phyloP scores from a whole-genome alignment of 1,140 invertebrate genomes.

The Pteromalus puparum region DNA sequence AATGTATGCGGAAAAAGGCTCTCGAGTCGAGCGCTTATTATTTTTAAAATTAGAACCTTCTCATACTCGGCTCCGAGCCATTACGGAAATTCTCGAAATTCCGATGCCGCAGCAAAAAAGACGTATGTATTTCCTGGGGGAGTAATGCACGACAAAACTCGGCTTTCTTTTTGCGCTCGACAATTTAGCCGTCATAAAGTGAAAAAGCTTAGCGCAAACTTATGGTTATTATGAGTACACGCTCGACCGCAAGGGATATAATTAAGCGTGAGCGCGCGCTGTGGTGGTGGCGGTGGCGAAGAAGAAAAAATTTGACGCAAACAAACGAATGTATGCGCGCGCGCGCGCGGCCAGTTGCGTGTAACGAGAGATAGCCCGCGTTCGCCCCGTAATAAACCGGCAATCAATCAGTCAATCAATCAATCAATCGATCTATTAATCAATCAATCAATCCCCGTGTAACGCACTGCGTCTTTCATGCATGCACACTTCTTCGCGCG shows the following conservation, averaged over 20 bases:
- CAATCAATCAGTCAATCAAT: slow-evolving; percentile 15
- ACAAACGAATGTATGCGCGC: background rate
- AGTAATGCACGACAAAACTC: background rate
- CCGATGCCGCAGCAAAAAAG: background rate
- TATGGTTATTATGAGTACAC: background rate
- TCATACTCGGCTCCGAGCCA: background rate
- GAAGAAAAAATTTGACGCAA: background rate
- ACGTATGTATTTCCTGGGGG: background rate
- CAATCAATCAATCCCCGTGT: background rate
- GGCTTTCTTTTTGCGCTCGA: background rate
- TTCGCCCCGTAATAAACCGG: background rate
- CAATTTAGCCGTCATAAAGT: background rate
- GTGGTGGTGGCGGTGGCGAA: background rate
- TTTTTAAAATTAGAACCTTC: no score
- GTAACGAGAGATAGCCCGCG: background rate
- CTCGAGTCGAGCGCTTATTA: background rate
- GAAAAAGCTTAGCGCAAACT: background rate
- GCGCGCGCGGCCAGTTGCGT: background rate
- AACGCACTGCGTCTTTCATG: background rate
- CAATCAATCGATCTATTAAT: slow-evolving; percentile 3
- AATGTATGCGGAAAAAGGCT: no score
- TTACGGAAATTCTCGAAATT: background rate
- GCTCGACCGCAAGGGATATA: background rate
- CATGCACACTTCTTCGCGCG: background rate
- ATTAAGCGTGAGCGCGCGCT: background rate